Conservation (phyloP, 2,888 invertebrate species). For the Gymnocheta viridis region DNA sequence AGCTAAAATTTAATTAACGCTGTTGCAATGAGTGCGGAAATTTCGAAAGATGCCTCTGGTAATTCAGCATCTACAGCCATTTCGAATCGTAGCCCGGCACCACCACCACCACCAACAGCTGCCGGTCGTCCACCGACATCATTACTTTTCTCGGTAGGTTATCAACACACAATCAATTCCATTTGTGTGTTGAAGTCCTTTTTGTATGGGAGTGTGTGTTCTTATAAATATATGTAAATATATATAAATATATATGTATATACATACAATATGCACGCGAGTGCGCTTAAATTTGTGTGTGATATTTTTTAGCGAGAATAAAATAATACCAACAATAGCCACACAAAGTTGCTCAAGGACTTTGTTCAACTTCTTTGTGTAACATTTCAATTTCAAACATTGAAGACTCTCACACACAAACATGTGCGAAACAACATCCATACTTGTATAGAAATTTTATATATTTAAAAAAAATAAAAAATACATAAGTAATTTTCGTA, state of each 20-base stretch:
- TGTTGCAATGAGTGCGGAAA: constrained; percentile 70
- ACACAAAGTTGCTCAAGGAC: constrained; percentile 47
- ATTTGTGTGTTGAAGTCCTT: background rate
- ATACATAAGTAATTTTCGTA: no score
- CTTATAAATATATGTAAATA: background rate
- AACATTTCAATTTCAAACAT: constrained; percentile 42
- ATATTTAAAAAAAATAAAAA: no score
- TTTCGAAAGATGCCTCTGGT: constrained; percentile 64
- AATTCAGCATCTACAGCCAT: constrained; percentile 45
- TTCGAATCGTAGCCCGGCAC: constrained; percentile 44
- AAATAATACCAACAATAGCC: background rate
- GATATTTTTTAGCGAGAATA: background rate
- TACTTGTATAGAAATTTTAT: background rate
- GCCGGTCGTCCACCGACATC: constrained; percentile 78
- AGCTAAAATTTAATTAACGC: constrained; percentile 66
- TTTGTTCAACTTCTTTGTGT: constrained; percentile 20
- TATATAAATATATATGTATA: no score
- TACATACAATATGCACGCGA: background rate
- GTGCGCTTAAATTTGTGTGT: background rate
- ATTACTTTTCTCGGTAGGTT: constrained; percentile 77
- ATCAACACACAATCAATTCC: constrained; percentile 41
- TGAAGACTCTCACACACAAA: background rate
- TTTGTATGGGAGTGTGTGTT: background rate
- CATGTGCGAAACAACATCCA: background rate
- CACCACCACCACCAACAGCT: constrained; percentile 77